phyloP scores from a whole-genome alignment of 2,888 invertebrate species.

The Euproctis similis region DNA sequence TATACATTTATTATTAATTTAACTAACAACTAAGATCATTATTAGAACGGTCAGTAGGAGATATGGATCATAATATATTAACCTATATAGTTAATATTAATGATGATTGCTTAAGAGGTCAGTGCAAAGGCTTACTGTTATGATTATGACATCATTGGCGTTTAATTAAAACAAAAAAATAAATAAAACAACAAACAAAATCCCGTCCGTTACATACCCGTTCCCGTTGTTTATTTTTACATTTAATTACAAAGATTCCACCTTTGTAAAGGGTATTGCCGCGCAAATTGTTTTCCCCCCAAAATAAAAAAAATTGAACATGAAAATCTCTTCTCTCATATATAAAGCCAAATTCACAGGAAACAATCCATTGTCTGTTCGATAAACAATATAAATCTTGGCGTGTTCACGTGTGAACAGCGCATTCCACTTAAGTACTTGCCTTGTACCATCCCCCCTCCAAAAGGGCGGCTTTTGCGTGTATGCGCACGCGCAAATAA shows the following conservation, averaged over 20 bases:
- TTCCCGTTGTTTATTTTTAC: neutral
- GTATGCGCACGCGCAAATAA: conserved; percentile 35
- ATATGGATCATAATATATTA: too few relatives aligned
- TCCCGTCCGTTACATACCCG: too few relatives aligned
- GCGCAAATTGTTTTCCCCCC: conserved; percentile 15
- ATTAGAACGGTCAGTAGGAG: too few relatives aligned
- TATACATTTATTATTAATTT: too few relatives aligned
- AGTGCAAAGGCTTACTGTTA: too few relatives aligned
- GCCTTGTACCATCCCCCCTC: conserved; percentile 19
- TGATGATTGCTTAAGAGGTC: too few relatives aligned
- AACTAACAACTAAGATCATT: too few relatives aligned
- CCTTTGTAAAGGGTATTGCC: neutral
- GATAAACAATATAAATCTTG: conserved; percentile 34
- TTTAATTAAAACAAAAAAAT: too few relatives aligned
- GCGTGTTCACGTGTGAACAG: conserved; percentile 33
- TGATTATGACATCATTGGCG: too few relatives aligned
- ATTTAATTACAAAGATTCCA: neutral
- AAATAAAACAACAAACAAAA: too few relatives aligned
- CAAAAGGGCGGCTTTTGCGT: conserved; percentile 21
- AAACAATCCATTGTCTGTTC: conserved; percentile 18
- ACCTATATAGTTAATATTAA: too few relatives aligned
- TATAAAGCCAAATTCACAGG: conserved; percentile 18
- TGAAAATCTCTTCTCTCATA: conserved; percentile 4
- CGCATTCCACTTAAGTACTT: conserved; percentile 38
- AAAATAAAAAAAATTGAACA: too few relatives aligned